Evolutionary conservation across 2,797 vertebrate genomes (phyloP), one percentile per base, ranked within the genome.

Genomic region (Parotocinclus haroldoi): DNA sequence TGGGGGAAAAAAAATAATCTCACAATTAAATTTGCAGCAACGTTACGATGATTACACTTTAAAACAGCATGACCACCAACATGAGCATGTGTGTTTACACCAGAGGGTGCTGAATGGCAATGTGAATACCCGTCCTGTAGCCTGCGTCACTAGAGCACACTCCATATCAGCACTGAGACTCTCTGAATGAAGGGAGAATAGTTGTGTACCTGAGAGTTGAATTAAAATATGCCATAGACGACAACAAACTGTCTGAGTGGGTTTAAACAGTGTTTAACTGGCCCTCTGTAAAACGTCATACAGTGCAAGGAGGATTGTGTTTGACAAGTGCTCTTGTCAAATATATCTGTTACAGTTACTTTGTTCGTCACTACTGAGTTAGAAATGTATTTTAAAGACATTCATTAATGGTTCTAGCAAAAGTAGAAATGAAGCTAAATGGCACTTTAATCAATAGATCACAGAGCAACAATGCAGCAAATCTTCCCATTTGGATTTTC

Each of bases 81-180:
- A 83, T 82, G 82, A 86, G 82, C 86, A 87, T 78, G 83, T 81
- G 77, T 81, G 82, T 81, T 84, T 83, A 84, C 87, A 85, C 75
- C 84, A 74, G 50, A 74, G 17, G 84, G 84, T 79, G 75, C 77
- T 62, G 56, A 17, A 72, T 36, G 46, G 46, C 57, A 58, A 59
- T 19, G 44, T 68, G 83, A 83, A 78, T 78, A 79, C 80, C 27
- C 27, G 27, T 27, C 27, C 27, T 27, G 5, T 5, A 27, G 27
- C 27, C 27, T 2, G 27, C 27, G 5, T 27, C 27, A 27, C 27
- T 27, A 27, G 27, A 27, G 27, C 55, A 7, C 49, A 48, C 54
- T 45, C 55, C 38, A 11, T 58, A 58, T 38, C 61, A 58, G 69
- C 50, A 45, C 18, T 45, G 50, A 19, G 38, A 36, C 10, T 45